Evolutionary conservation across 2,797 vertebrate species (phyloP).

Genomic region (Perodicticus potto): DNA sequence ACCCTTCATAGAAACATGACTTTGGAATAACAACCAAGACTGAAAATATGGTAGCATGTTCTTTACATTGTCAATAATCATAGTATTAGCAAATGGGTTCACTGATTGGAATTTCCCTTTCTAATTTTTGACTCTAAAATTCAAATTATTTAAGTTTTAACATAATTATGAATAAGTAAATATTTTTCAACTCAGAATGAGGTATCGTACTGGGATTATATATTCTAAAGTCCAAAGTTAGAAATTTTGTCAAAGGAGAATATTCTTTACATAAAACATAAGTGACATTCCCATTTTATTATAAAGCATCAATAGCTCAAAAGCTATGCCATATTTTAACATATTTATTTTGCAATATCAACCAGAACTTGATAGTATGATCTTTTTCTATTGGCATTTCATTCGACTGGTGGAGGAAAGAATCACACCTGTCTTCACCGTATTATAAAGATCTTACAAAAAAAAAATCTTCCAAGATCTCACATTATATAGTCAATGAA

Average conservation of each 20-base stretch:
- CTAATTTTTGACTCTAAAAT: background rate
- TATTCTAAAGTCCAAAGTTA: background rate
- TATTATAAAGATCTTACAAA: background rate
- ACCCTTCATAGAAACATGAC: background rate
- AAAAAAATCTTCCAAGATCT: background rate
- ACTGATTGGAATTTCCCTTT: background rate
- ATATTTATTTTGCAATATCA: background rate
- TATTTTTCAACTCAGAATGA: background rate
- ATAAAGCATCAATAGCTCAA: background rate
- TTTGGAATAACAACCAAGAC: background rate
- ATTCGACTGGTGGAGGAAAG: background rate
- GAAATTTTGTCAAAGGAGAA: background rate
- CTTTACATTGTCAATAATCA: background rate
- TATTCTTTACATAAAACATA: background rate
- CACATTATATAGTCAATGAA: background rate
- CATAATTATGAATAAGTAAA: background rate
- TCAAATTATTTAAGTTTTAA: background rate
- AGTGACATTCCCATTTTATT: background rate
- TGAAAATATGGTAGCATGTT: background rate
- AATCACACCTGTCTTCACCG: background rate
- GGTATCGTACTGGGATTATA: background rate
- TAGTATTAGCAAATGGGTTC: background rate
- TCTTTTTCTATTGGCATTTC: background rate
- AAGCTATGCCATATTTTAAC: background rate
- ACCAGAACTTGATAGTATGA: background rate